These are phyloP conservation scores for Camelus dromedarius DNA, from an alignment of 2,113 vertebrate genomes.

Conservation along the genomic window DNA sequence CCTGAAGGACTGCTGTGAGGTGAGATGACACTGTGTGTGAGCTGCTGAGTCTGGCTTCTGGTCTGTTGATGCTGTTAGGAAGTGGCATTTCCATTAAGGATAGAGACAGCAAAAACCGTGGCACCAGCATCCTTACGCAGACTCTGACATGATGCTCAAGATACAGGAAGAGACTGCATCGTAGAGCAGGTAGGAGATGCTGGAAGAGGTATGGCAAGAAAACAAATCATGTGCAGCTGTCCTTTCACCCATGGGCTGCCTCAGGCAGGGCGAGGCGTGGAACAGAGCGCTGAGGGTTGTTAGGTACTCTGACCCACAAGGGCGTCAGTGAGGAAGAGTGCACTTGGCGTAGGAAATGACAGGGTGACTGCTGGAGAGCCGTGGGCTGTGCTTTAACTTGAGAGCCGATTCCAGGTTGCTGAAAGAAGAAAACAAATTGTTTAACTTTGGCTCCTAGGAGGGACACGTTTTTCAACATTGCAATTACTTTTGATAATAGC, in stretches of 20 bases:
- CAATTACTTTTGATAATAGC: conserved; percentile 20
- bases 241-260: background rate
- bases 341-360: background rate
- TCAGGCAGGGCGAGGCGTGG: background rate
- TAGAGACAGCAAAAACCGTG: background rate
- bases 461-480: background rate
- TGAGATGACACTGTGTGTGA: background rate
- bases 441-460: background rate
- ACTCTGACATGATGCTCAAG: background rate
- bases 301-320: background rate
- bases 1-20: background rate
- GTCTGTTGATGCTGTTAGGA: background rate
- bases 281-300: background rate
- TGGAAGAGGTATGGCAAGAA: background rate
- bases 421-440: conserved; percentile 25
- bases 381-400: background rate
- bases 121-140: fast-evolving
- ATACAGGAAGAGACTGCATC: background rate
- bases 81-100: background rate
- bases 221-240: no score
- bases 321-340: background rate
- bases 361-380: background rate
- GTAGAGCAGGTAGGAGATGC: background rate
- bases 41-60: background rate
- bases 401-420: background rate